Evolutionary conservation across 2,113 vertebrate genomes (phyloP).

Genomic region (Typhlomys cinereus): DNA sequence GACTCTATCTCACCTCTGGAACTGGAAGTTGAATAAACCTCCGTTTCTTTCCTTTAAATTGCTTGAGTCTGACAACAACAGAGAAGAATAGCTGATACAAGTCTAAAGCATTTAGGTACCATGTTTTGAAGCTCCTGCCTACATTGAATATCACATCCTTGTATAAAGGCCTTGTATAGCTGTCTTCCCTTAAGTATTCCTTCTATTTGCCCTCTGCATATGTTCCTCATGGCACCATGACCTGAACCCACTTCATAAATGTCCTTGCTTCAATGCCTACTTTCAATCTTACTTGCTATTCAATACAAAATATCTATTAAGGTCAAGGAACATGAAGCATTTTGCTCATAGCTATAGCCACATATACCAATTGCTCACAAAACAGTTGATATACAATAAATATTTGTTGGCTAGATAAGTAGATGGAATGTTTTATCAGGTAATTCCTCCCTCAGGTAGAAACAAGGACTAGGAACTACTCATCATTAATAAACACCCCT

Average conservation of each 20-base stretch:
- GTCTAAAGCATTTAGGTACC: neutral
- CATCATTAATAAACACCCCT: neutral
- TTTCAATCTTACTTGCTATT: conserved; percentile 4
- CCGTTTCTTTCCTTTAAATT: no score
- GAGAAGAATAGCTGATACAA: no score
- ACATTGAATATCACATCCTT: neutral
- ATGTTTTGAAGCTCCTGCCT: neutral
- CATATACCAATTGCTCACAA: neutral
- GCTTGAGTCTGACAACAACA: no score
- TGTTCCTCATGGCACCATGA: neutral
- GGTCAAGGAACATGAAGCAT: neutral
- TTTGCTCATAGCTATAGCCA: neutral
- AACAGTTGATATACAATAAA: neutral
- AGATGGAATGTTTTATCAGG: neutral
- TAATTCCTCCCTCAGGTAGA: neutral
- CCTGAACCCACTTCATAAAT: neutral
- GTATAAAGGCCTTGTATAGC: neutral
- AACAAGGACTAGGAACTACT: neutral
- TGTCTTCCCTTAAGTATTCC: neutral
- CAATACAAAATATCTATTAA: neutral
- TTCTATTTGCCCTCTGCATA: neutral
- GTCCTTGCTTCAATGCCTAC: neutral
- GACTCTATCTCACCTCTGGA: no score
- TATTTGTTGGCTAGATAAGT: neutral
- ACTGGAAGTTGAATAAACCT: no score